A percentile compares a stretch with the other conserved stretches of the same genome.
Conservation (phyloP, 2,113 vertebrate species). For the Athene cunicularia region DNA sequence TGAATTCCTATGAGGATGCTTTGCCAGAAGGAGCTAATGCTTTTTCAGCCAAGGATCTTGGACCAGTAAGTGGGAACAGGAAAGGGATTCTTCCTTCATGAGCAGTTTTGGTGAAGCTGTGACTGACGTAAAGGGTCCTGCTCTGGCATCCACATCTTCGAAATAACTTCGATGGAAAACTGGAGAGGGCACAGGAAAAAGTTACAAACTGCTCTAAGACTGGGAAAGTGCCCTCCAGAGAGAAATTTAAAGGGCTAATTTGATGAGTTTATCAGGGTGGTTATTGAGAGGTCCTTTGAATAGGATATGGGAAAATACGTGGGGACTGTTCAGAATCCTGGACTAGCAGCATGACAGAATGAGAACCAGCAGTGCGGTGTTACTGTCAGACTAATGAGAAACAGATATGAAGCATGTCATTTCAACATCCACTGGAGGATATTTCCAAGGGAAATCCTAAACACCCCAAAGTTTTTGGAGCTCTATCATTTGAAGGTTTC, state of each 20-base stretch:
- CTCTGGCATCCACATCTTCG: neutral
- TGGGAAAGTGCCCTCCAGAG: neutral
- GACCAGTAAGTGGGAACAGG: neutral
- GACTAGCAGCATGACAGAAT: neutral
- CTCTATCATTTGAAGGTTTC: fast-evolving
- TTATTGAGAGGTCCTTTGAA: neutral
- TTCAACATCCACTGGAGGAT: neutral
- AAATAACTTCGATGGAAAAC: neutral
- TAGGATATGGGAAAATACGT: neutral
- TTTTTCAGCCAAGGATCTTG: neutral
- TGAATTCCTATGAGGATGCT: neutral
- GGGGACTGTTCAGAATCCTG: neutral
- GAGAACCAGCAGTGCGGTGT: neutral
- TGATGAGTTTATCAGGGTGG: neutral
- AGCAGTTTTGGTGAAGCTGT: neutral
- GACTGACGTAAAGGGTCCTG: neutral
- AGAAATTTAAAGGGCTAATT: neutral
- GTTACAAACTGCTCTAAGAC: neutral
- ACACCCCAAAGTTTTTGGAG: neutral
- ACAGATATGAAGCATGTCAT: fast-evolving
- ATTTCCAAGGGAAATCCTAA: neutral
- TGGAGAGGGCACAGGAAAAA: neutral
- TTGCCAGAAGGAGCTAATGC: neutral
- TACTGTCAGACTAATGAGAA: neutral
- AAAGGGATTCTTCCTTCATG: neutral